A percentile compares a stretch with the other conserved stretches of the same genome.
These are phyloP conservation scores for Ciconia stormi DNA, from an alignment of 2,113 vertebrate species.

Conservation along the genomic window DNA sequence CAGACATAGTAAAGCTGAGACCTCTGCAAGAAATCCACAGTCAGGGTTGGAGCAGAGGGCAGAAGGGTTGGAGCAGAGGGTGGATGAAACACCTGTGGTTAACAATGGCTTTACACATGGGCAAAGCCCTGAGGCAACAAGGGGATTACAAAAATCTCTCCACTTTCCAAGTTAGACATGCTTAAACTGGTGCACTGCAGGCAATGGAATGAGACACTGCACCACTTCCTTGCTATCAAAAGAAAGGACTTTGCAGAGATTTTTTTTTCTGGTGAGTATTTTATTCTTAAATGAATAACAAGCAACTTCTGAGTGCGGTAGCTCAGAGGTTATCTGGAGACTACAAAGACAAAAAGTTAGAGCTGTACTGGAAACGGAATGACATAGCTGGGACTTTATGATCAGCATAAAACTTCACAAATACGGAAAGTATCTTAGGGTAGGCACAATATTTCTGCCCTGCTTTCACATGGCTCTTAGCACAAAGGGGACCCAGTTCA, in stretches of 20 bases:
- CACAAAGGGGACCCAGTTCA: background rate
- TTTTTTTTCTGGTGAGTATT: background rate
- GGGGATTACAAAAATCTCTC: background rate
- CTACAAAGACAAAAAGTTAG: background rate
- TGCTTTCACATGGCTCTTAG: background rate
- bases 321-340: background rate
- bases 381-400: background rate
- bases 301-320: background rate
- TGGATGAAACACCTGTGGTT: background rate
- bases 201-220: background rate
- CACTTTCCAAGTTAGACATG: background rate
- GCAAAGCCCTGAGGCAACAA: background rate
- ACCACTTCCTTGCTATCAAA: background rate
- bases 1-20: background rate
- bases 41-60: background rate
- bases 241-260: background rate
- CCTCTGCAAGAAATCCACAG: background rate
- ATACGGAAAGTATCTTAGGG: background rate
- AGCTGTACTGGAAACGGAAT: background rate
- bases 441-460: background rate
- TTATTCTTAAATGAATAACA: background rate
- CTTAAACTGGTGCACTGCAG: background rate
- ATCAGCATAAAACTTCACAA: background rate
- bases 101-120: background rate
- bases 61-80: background rate